Evolutionary conservation across 1,140 invertebrate species (phyloP).

Genomic region (Drosophila yakuba): DNA sequence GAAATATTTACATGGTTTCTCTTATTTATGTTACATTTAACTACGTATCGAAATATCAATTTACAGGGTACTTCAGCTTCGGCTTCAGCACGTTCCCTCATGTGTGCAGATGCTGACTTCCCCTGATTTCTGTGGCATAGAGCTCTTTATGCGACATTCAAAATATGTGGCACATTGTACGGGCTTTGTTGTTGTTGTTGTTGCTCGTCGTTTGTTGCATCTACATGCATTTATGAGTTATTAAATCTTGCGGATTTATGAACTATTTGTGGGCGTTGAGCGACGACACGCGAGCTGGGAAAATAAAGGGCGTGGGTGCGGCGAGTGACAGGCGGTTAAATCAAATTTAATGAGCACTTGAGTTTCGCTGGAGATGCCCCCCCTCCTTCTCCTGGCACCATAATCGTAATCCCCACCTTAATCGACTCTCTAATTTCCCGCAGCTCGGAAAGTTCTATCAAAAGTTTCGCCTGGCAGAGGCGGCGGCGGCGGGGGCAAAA

Average conservation of each 20-base stretch:
- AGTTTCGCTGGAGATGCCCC: conserved; percentile 21
- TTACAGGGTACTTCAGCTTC: conserved; percentile 5
- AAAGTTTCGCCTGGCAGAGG: conserved; percentile 19
- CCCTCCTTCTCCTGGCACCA: neutral
- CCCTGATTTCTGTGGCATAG: conserved; percentile 19
- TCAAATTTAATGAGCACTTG: conserved; percentile 64
- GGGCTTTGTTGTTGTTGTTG: conserved; percentile 27
- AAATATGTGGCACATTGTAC: conserved; percentile 76
- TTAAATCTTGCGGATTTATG: conserved; percentile 78
- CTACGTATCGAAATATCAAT: too few species aligned
- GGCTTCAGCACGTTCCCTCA: neutral
- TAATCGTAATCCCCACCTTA: conserved; percentile 13
- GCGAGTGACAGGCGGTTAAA: conserved; percentile 56
- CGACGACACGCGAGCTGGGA: conserved; percentile 72
- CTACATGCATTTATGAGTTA: conserved; percentile 75
- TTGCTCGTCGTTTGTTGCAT: conserved; percentile 38
- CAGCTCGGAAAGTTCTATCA: conserved; percentile 22
- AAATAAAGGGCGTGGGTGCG: conserved; percentile 55
- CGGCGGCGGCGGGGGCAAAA: conserved; percentile 47
- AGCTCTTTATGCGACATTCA: conserved; percentile 68
- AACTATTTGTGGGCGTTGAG: conserved; percentile 58
- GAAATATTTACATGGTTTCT: too few species aligned
- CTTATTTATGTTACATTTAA: too few species aligned
- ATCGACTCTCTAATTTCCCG: conserved; percentile 3
- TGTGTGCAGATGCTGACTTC: conserved; percentile 16